These are phyloP conservation scores for Euproctis similis DNA, from an alignment of 2,888 invertebrate species.

Conservation along the genomic window DNA sequence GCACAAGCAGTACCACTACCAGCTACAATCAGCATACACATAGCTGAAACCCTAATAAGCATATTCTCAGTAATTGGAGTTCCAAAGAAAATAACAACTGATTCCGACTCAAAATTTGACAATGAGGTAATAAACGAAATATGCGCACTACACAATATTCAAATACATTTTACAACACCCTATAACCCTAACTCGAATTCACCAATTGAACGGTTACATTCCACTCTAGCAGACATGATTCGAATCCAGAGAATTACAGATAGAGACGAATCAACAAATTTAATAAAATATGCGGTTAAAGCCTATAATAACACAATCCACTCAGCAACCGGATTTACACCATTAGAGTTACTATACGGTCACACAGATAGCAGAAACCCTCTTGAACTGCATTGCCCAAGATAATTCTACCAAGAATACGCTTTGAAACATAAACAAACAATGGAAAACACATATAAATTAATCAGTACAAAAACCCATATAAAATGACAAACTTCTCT, in stretches of 20 bases:
- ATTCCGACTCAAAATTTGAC: conserved; percentile 22
- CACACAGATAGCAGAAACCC: not conserved
- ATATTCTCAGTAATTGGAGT: conserved; percentile 13
- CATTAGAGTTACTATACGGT: not conserved
- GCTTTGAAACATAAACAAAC: too few species aligned
- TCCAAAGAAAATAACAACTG: conserved; percentile 22
- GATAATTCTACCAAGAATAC: not conserved
- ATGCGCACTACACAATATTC: conserved; percentile 14
- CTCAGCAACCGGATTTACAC: not conserved
- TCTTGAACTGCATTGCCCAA: not conserved
- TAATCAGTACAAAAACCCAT: too few species aligned
- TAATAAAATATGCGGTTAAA: too few species aligned
- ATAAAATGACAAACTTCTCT: conserved; percentile 10
- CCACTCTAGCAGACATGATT: conserved; percentile 13
- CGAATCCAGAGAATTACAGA: not conserved
- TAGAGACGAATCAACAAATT: not conserved
- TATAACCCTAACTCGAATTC: conserved; percentile 17
- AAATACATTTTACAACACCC: conserved; percentile 15
- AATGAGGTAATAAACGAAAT: conserved; percentile 24
- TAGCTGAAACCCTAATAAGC: conserved; percentile 4
- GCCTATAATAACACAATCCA: not conserved
- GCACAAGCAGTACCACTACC: conserved; percentile 20
- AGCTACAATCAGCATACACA: conserved; percentile 13
- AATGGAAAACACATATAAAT: too few species aligned
- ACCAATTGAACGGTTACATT: conserved; percentile 18